Base-by-base conservation (phyloP, 2,888 invertebrate genomes). In the Pegoplata infirma region DNA sequence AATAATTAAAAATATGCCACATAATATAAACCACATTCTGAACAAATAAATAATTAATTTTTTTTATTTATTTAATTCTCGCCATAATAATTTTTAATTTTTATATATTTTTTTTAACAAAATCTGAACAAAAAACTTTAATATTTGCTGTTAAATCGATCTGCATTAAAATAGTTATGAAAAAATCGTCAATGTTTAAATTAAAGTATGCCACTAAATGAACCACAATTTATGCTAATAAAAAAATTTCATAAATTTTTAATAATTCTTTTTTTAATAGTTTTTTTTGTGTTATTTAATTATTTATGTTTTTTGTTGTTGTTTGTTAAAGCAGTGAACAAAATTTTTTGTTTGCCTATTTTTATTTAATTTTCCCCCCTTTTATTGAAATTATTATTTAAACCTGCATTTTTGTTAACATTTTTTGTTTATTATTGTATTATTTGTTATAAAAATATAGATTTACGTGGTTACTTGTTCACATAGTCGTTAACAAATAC, bases 161-260 rank as follows among this genome's bases (percentile, higher is more conserved):
- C 47, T 23, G 23, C 36, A 12, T 47, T 14, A 74, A 66, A 66
- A 49, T 51, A 44, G 16, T n/a, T 8, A 25, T 19, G 21, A 49
- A 58, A 28, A 32, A 51, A 63, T 6, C 55, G 17, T 44, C 21
- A 53, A 32, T 63, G 56, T 69, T 74, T 14, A 71, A 69, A 71
- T 63, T 61, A 71, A 69, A 64, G 55, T 49, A 14, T 44, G 56
- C 64, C 59, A 66, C 64, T 74, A 53, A 66, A 74, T 74, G 61
- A 71, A 79, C 71, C 74, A 46, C 74, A 79, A 75, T 75, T 59
- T 58, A 0, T 32, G 55, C 23, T 44, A 40, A 67, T 14, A 69
- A 66, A 58, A 47, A 58, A 47, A 25, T 40, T n/a, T 21, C 14
- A 28, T 55, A 44, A 19, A 59, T 78, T 55, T 64, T 73, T 58